phyloP scores from a whole-genome alignment of 2,797 vertebrate genomes.

The Lemur catta region DNA sequence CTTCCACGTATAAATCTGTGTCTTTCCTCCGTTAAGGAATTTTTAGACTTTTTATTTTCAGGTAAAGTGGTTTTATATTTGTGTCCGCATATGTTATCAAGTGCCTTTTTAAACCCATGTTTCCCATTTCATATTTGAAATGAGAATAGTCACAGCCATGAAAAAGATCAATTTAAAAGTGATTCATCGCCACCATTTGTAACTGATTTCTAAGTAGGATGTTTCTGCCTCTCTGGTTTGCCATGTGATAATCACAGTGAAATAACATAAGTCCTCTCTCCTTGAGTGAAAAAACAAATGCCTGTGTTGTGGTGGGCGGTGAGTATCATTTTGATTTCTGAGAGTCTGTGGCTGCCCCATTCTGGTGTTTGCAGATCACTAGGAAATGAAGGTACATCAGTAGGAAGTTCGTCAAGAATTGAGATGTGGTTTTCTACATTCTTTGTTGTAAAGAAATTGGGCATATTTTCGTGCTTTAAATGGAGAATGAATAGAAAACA shows the following conservation, averaged over 20 bases:
- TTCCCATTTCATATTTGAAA: not conserved
- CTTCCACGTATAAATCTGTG: not conserved
- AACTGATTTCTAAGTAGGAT: not conserved
- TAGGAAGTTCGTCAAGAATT: fast-evolving
- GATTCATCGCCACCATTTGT: not conserved
- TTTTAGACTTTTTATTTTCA: not conserved
- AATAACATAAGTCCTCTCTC: not conserved
- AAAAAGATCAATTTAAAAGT: not conserved
- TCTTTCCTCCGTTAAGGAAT: not conserved
- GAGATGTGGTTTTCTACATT: not conserved
- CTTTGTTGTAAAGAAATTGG: not conserved
- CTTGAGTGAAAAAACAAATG: not conserved
- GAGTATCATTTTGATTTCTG: not conserved
- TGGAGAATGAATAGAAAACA: fast-evolving
- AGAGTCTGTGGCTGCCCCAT: not conserved
- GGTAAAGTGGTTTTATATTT: not conserved
- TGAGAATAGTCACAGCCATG: not conserved
- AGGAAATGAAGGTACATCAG: not conserved
- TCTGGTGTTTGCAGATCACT: fast-evolving
- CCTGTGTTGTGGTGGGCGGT: not conserved
- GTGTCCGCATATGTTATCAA: not conserved
- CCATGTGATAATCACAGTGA: not conserved
- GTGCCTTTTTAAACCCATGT: not conserved
- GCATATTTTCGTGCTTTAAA: not conserved
- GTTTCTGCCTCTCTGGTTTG: not conserved